A percentile compares a stretch with the other conserved stretches of the same genome.
These are phyloP conservation scores for Auanema freiburgensis DNA, from an alignment of 2,888 invertebrate genomes.

Conservation along the genomic window DNA sequence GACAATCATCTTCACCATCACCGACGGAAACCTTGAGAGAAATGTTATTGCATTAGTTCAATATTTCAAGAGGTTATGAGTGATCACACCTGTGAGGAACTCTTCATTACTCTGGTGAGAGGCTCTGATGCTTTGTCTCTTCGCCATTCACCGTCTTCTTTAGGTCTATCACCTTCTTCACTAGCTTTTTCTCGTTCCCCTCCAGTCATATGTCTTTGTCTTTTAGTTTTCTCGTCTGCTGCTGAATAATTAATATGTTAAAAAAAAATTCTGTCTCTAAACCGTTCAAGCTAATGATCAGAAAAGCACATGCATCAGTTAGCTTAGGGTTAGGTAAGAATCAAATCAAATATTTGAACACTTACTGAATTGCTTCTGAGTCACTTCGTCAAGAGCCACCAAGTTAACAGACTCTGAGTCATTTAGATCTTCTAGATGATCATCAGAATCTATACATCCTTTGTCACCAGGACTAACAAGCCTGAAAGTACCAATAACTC, in stretches of 20 bases:
- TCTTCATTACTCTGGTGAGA: conserved; percentile 26
- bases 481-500: conserved; percentile 15
- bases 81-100: conserved; percentile 35
- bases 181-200: conserved; percentile 39
- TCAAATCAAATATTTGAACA: conserved; percentile 6
- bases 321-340: no score
- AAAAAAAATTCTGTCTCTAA: conserved; percentile 15
- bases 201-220: conserved; percentile 33
- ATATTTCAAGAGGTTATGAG: conserved; percentile 2
- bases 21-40: conserved; percentile 26
- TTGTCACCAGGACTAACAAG: conserved; percentile 28
- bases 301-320: not conserved
- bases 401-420: conserved; percentile 58
- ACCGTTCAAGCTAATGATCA: not conserved
- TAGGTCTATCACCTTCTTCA: conserved; percentile 46
- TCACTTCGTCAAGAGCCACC: conserved; percentile 58
- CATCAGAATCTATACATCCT: conserved; percentile 27
- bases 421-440: conserved; percentile 53
- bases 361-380: conserved; percentile 39
- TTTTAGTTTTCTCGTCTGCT: conserved; percentile 32
- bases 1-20: conserved; percentile 36
- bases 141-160: conserved; percentile 28
- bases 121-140: not conserved
- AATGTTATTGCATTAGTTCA: conserved; percentile 6
- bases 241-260: conserved; percentile 5